Evolutionary conservation across 2,888 invertebrate species (phyloP).

Genomic region (Uropetala carovei): DNA sequence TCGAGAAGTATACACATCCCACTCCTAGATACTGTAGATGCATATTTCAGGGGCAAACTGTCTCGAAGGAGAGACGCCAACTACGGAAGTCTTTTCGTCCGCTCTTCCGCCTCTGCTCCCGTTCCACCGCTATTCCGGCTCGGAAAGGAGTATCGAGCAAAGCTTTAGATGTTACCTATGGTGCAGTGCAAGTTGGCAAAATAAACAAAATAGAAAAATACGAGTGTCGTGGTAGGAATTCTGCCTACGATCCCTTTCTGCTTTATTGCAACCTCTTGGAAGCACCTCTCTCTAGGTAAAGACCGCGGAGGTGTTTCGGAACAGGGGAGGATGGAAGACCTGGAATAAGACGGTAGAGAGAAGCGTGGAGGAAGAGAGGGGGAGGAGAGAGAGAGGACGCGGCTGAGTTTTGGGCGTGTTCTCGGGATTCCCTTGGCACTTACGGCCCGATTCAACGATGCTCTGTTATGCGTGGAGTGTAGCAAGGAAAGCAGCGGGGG

Average conservation of each 20-base stretch:
- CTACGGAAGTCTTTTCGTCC: background rate
- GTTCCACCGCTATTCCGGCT: too few species aligned
- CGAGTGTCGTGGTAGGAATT: too few species aligned
- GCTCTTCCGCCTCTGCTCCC: background rate
- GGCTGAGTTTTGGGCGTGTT: background rate
- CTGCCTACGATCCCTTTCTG: too few species aligned
- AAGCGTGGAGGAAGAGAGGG: background rate
- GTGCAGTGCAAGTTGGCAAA: too few species aligned
- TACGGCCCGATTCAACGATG: slow-evolving; percentile 20
- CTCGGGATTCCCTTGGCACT: slow-evolving; percentile 1
- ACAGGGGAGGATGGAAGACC: background rate
- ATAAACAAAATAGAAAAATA: too few species aligned
- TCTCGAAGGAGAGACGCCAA: background rate
- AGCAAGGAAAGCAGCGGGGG: background rate
- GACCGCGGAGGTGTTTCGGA: background rate
- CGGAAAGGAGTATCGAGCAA: too few species aligned
- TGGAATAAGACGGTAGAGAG: background rate
- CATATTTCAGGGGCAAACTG: too few species aligned
- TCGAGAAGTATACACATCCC: too few species aligned
- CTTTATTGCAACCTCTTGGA: too few species aligned
- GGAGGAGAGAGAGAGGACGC: background rate
- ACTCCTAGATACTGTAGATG: too few species aligned
- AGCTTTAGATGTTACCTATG: too few species aligned
- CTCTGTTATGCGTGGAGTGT: slow-evolving; percentile 33
- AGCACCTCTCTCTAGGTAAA: background rate